Conservation (phyloP, 2,797 vertebrate genomes). For the Cossypha heuglini region DNA sequence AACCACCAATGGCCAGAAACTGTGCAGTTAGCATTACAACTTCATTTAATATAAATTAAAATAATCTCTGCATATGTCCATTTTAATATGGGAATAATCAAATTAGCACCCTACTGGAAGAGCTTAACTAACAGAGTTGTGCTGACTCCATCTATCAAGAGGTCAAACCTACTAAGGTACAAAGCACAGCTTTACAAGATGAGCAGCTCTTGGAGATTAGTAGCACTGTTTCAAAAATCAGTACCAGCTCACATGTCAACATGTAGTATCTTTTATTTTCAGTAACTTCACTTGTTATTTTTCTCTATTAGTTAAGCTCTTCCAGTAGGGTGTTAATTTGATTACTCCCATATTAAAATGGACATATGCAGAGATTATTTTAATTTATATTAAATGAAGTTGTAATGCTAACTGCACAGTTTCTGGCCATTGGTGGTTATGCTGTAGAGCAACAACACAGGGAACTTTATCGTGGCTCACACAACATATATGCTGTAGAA, state of each 20-base stretch:
- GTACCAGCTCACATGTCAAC: not conserved
- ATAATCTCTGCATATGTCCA: not conserved
- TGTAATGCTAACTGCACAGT: not conserved
- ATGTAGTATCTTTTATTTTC: not conserved
- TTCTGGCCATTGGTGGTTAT: not conserved
- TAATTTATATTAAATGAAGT: not conserved
- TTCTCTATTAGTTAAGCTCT: not conserved
- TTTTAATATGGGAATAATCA: not conserved
- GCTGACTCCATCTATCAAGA: not conserved
- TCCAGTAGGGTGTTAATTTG: not conserved
- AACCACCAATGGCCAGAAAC: not conserved
- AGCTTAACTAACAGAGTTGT: not conserved
- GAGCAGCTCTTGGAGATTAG: not conserved
- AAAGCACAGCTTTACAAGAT: not conserved
- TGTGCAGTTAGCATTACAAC: not conserved
- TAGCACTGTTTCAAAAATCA: not conserved
- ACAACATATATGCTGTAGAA: not conserved
- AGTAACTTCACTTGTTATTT: not conserved
- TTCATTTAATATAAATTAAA: not conserved
- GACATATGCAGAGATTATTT: not conserved
- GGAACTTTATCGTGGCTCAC: not conserved
- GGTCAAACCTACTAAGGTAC: not conserved
- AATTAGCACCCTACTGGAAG: not conserved
- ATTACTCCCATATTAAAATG: not conserved
- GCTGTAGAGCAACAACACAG: not conserved